Percentiles rank a stretch among this genome's conserved stretches.
Conservation (phyloP, 2,797 vertebrate genomes). For the Peromyscus eremicus region DNA sequence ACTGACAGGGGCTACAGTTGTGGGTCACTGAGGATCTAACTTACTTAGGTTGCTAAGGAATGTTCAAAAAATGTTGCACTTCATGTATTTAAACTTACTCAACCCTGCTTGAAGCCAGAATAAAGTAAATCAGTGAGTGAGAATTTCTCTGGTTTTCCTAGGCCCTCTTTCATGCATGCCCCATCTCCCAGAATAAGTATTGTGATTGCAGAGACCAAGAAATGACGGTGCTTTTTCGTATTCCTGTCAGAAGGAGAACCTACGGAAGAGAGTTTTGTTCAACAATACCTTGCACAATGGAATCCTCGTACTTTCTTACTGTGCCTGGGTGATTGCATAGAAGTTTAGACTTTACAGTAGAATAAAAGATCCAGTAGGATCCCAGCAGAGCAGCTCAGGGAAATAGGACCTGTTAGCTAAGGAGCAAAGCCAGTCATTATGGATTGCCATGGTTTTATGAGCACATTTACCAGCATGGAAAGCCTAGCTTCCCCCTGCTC, state of each 20-base stretch:
- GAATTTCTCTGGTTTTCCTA: constrained; percentile 45
- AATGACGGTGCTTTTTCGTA: neutral
- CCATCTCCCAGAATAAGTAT: neutral
- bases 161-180: neutral
- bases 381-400: constrained; percentile 32
- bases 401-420: constrained; percentile 48
- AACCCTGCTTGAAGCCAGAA: constrained; percentile 34
- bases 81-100: neutral
- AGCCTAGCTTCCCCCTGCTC: neutral
- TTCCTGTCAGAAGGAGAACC: neutral
- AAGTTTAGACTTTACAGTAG: constrained; percentile 31
- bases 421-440: neutral
- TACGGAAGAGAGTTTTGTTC: neutral
- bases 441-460: neutral
- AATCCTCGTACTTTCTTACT: neutral
- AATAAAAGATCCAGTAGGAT: constrained; percentile 10
- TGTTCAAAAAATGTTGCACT: neutral
- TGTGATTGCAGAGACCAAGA: neutral
- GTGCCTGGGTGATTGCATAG: neutral
- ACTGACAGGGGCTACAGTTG: neutral
- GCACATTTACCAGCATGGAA: neutral
- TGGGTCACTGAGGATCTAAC: neutral
- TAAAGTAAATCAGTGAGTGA: neutral
- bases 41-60: constrained; percentile 33
- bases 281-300: constrained; percentile 17